phyloP scores from a whole-genome alignment of 2,797 vertebrate genomes.

The Crypturellus tataupa region DNA sequence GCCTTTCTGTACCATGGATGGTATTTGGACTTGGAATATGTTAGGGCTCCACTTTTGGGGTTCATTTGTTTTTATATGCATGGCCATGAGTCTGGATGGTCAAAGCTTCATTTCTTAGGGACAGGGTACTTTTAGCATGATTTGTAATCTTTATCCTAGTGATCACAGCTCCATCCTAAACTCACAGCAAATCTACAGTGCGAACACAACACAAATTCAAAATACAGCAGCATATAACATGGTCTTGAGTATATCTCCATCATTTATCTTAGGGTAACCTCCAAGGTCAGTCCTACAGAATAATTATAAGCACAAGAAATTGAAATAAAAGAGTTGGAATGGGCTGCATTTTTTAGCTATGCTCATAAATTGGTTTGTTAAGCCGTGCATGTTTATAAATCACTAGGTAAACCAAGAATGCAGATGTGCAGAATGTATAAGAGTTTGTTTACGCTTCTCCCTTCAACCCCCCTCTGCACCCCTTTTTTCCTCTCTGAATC shows the following conservation, averaged over 20 bases:
- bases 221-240: neutral
- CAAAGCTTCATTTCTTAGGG: neutral
- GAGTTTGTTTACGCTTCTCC: neutral
- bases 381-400: neutral
- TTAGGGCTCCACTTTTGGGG: neutral
- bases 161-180: neutral
- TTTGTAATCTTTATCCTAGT: neutral
- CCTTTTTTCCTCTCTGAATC: neutral
- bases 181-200: neutral
- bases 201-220: neutral
- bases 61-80: neutral
- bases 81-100: neutral
- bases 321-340: neutral
- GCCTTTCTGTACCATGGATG: neutral
- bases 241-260: neutral
- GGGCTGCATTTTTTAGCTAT: neutral
- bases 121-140: neutral
- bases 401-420: rapidly evolving
- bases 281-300: neutral
- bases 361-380: neutral
- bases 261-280: neutral
- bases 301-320: neutral
- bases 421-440: neutral
- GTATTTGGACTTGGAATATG: neutral
- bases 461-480: no score